Base-by-base conservation (phyloP, 2,113 vertebrate genomes). In the Anoplopoma fimbria region DNA sequence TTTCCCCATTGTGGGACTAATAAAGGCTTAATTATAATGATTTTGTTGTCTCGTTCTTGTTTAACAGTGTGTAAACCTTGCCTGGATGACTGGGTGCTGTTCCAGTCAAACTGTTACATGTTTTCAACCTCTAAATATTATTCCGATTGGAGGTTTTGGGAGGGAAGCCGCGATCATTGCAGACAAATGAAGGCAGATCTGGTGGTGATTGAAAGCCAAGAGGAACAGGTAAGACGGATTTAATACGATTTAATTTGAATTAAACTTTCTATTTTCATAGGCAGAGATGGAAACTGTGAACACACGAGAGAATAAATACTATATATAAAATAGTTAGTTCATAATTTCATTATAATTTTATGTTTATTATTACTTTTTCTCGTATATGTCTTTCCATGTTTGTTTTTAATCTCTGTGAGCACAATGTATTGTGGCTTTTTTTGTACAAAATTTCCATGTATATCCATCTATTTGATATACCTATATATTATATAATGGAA, bases 31-130 rank as follows among this genome's bases (percentile, higher is more conserved):
- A 29, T 23, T 47, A 62, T n/a, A 36, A 12, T n/a, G 36, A 36
- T 67, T 75, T 9, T 42, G 6, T 77, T 40, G 23, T 81, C 4
- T 83, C 0, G 0, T 25, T 76, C 38, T 71, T 72, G 33, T 13
- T 29, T 10, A 4, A 0, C 85, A 92, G 91, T 74, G 68, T 93
- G 91, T 47, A 60, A 61, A 42, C 61, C 91, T 9, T 93, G 91
- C 42, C 51, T 27, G 67, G 69, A 88, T 0, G 57, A 7, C 29
- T 93, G 91, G 90, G 8, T 55, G 27, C 73, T 9, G 31, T 93
- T 93, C 53, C 77, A 79, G 40, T 88, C 80, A 0, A 80, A 51
- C 27, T 93, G 91, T 33, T 93, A 91, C 60, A 1, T 31, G 3
- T 88, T 91, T 45, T 0, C 0, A 0, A 0, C 62, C 1, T 0